These are phyloP conservation scores for Leguminivora glycinivorella DNA, from an alignment of 1,140 invertebrate species.

Conservation along the genomic window DNA sequence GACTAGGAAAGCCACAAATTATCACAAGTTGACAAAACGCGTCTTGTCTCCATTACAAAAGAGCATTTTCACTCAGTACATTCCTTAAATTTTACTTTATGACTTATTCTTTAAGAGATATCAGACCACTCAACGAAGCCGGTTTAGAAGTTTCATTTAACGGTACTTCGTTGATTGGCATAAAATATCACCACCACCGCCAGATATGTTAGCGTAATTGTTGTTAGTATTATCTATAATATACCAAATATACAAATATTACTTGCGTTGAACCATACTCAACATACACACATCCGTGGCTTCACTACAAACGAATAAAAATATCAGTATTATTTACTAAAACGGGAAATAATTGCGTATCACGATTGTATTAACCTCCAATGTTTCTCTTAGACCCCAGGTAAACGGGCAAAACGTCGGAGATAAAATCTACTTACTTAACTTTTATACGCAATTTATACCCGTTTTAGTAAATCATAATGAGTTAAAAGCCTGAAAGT, in stretches of 20 bases:
- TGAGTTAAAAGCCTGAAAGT: no score
- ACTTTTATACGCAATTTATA: no score
- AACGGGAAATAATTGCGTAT: no score
- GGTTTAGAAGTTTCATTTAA: not conserved
- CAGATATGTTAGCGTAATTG: not conserved
- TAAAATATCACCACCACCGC: not conserved
- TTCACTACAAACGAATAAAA: no score
- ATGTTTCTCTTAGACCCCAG: no score
- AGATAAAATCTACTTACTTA: no score
- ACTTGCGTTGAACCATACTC: not conserved
- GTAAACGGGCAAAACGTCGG: no score
- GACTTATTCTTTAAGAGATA: not conserved
- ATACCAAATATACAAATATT: not conserved
- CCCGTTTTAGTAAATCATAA: no score
- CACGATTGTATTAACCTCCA: no score
- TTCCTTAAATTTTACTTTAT: constrained; percentile 1
- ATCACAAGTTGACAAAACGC: not conserved
- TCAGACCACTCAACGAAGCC: not conserved
- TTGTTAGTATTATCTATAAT: not conserved
- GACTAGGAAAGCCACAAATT: no score
- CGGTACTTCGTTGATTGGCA: not conserved
- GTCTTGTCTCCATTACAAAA: not conserved
- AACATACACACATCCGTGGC: no score
- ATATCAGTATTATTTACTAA: no score
- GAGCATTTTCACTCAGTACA: not conserved